A percentile compares a stretch with the other conserved stretches of the same genome.
Evolutionary conservation across 2,113 vertebrate species (phyloP).

Genomic region (Tonatia bakeri): DNA sequence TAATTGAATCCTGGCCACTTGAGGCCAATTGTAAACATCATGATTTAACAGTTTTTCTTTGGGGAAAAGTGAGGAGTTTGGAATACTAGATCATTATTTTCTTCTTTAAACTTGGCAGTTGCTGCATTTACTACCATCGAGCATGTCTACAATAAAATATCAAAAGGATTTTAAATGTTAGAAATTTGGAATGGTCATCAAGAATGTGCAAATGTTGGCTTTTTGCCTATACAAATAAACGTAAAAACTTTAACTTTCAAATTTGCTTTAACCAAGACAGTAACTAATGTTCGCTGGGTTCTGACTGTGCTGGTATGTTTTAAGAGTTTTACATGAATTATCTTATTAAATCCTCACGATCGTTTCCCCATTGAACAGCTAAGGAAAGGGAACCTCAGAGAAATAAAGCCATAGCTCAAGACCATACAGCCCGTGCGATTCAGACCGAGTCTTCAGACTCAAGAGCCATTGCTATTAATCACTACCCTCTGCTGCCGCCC

Average conservation of each 20-base stretch:
- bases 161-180: neutral
- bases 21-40: neutral
- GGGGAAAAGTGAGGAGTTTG: neutral
- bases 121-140: neutral
- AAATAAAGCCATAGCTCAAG: no score
- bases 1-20: neutral
- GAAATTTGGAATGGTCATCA: neutral
- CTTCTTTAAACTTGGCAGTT: neutral
- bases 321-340: neutral
- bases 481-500: neutral
- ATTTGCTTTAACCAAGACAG: neutral
- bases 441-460: neutral
- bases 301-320: neutral
- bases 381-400: neutral
- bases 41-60: neutral
- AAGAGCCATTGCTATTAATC: neutral
- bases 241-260: neutral
- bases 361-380: neutral
- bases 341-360: neutral
- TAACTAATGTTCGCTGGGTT: neutral
- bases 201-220: neutral
- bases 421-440: neutral
- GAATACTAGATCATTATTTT: neutral
- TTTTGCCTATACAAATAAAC: neutral
- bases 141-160: neutral